Percentiles rank a stretch among this genome's conserved stretches.
Evolutionary conservation across 2,888 invertebrate genomes (phyloP).

Genomic region (Himalopsyche kuldschensis): DNA sequence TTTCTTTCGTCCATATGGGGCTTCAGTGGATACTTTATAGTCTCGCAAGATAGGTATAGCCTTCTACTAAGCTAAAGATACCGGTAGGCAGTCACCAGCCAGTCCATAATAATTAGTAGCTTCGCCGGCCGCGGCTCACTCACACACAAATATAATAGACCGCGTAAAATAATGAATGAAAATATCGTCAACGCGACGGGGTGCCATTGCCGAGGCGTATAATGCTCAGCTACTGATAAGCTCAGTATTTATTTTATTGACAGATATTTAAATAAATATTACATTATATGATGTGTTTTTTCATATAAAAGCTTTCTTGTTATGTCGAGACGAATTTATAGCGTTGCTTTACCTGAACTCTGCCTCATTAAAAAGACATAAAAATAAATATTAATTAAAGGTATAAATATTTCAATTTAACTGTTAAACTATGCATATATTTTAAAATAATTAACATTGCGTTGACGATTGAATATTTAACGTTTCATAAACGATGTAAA

Average conservation of each 20-base stretch:
- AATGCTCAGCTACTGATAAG: background rate
- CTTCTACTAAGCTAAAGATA: background rate
- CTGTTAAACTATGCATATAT: too few species aligned
- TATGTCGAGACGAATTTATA: too few species aligned
- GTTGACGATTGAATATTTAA: too few species aligned
- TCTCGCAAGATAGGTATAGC: background rate
- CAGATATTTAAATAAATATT: background rate
- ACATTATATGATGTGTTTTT: background rate
- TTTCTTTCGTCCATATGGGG: background rate
- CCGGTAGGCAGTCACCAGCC: background rate
- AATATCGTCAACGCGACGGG: background rate
- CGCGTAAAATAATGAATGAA: background rate
- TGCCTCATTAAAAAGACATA: background rate
- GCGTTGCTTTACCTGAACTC: background rate
- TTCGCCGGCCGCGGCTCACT: background rate
- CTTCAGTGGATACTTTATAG: background rate
- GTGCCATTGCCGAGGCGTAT: background rate
- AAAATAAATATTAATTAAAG: too few species aligned
- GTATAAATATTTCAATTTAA: too few species aligned
- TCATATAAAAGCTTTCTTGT: background rate
- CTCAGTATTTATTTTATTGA: background rate
- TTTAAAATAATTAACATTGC: too few species aligned
- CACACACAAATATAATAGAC: background rate
- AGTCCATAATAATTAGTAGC: background rate
- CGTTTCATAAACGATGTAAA: too few species aligned